A percentile compares a stretch with the other conserved stretches of the same genome.
Evolutionary conservation across 1,140 invertebrate species (phyloP).

Genomic region (Brachionus manjavacas): DNA sequence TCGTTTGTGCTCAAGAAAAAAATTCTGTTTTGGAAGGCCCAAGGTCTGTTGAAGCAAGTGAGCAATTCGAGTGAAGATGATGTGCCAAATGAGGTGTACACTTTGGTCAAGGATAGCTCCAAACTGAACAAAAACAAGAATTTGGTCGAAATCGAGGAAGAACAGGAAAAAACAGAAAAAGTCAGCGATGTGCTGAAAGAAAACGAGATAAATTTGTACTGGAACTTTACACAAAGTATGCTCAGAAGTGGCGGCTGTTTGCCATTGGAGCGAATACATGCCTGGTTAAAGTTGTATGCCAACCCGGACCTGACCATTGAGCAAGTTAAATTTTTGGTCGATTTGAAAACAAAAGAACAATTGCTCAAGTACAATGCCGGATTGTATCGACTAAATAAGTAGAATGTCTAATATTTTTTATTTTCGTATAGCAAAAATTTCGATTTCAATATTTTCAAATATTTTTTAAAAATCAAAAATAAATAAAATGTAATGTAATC

Average conservation of each 20-base stretch:
- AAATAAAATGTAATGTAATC: no score
- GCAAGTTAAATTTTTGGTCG: conserved; percentile 40
- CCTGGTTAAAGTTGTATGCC: conserved; percentile 34
- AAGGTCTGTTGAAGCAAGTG: conserved; percentile 71
- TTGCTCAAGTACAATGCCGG: conserved; percentile 31
- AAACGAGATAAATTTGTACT: conserved; percentile 10
- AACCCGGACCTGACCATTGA: conserved; percentile 27
- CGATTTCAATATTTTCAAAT: no score
- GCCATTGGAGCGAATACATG: conserved; percentile 28
- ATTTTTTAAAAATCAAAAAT: no score
- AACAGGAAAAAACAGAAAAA: background rate
- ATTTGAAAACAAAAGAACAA: conserved; percentile 37
- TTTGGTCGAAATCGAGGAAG: conserved; percentile 29
- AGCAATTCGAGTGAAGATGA: background rate
- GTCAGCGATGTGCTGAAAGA: conserved; percentile 7
- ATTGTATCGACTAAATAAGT: conserved; percentile 32
- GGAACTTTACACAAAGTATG: conserved; percentile 41
- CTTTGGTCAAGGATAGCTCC: conserved; percentile 26
- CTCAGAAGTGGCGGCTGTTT: conserved; percentile 18
- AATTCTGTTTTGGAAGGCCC: conserved; percentile 79
- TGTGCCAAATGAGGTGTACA: conserved; percentile 22
- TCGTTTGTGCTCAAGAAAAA: conserved; percentile 73
- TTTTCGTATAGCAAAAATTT: no score
- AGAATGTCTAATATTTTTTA: background rate
- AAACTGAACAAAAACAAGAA: background rate